These are phyloP conservation scores for Oophaga sylvatica DNA, from an alignment of 2,797 vertebrate species.

Conservation along the genomic window DNA sequence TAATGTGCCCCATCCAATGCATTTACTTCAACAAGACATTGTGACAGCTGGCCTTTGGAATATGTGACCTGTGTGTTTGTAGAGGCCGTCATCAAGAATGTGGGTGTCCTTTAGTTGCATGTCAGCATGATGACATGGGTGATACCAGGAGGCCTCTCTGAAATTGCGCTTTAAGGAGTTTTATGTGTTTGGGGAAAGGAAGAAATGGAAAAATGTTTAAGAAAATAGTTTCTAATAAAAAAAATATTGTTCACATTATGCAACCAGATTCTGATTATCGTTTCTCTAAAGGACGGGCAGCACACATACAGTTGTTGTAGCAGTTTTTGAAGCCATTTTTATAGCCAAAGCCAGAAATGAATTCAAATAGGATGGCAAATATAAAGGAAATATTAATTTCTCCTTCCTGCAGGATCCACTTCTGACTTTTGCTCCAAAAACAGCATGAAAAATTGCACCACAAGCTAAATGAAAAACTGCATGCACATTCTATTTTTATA, in stretches of 20 bases:
- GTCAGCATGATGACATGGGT: conserved; percentile 6
- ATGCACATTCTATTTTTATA: no score
- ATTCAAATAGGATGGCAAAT: no score
- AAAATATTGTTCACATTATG: neutral
- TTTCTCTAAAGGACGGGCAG: neutral
- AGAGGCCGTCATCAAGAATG: neutral
- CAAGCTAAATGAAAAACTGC: no score
- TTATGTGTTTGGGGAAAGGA: neutral
- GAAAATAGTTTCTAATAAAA: neutral
- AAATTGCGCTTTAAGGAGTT: neutral
- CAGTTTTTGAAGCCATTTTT: no score
- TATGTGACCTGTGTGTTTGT: conserved; percentile 13
- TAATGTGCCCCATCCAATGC: neutral
- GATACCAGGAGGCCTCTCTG: neutral
- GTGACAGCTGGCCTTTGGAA: conserved; percentile 25
- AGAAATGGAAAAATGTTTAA: neutral
- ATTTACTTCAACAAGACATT: neutral
- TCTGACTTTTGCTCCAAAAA: no score
- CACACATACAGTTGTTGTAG: neutral
- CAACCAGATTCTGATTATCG: neutral
- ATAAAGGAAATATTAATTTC: no score
- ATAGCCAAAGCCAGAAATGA: no score
- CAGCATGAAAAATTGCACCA: no score
- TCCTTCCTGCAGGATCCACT: no score
- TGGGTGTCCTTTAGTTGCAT: neutral